Evolutionary conservation across 2,888 invertebrate genomes (phyloP).

Genomic region (Marronus borbonicus): DNA sequence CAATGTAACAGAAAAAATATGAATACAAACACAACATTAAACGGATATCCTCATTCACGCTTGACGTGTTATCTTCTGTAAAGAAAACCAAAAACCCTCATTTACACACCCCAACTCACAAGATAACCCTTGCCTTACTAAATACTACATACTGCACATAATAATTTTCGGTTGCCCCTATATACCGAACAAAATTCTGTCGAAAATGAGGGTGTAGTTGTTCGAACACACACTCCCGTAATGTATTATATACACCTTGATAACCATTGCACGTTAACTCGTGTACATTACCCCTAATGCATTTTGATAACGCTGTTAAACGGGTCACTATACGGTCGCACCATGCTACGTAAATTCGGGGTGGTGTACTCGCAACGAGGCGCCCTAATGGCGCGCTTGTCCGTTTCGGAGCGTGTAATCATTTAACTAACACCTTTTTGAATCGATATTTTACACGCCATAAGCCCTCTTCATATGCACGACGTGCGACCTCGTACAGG

Average conservation of each 20-base stretch:
- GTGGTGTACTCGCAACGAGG: not conserved
- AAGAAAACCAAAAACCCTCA: too few species aligned
- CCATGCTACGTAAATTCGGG: not conserved
- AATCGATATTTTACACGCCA: slow-evolving; percentile 35
- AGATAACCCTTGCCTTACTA: too few species aligned
- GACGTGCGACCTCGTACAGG: not conserved
- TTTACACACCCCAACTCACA: too few species aligned
- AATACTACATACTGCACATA: too few species aligned
- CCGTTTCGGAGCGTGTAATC: slow-evolving; percentile 17
- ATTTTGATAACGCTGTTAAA: slow-evolving; percentile 48
- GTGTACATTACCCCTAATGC: slow-evolving; percentile 46
- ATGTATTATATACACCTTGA: slow-evolving; percentile 34
- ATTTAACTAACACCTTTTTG: slow-evolving; percentile 36
- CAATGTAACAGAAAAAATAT: too few species aligned
- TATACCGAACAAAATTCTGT: not conserved
- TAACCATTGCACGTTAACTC: slow-evolving; percentile 49
- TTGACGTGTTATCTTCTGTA: too few species aligned
- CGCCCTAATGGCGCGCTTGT: slow-evolving; percentile 15
- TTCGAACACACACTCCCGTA: slow-evolving; percentile 42
- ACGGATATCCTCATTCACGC: too few species aligned
- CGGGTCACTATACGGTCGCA: slow-evolving; percentile 17
- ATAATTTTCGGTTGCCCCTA: not conserved
- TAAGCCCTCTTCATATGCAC: slow-evolving; percentile 5
- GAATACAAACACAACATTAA: too few species aligned
- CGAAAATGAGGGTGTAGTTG: slow-evolving; percentile 8